Evolutionary conservation across 2,888 invertebrate species (phyloP), one percentile per base, ranked within the genome.

Genomic region (Saturnia japonica): DNA sequence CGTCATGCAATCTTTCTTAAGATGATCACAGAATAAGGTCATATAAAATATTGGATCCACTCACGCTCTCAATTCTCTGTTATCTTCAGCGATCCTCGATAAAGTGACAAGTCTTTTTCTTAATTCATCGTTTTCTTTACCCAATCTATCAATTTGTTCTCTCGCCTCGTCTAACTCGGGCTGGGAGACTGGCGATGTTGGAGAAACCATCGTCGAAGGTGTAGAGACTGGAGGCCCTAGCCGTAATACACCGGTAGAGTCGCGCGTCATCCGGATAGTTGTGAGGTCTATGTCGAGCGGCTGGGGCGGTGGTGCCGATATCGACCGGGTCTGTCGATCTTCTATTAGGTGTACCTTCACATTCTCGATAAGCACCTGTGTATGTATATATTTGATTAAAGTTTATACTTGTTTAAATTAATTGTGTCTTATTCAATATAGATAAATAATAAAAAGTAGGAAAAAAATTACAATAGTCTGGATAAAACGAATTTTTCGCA

Each of bases 301-400:
- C 75, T 97, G 95, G 1, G 97, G 96, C 0, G 97, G 97, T 0
- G 97, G 97, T 1, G 97, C 97, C 8, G 97, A 97, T 45, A 93
- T 92, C 75, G 97, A 96, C 70, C 96, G 96, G 1, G 96, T 96
- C 1, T 96, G 97, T 69, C 97, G 95, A 92, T 98, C 98, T 91
- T 98, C 98, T 82, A 96, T 95, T 76, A 98, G 90, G 82, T 96
- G 96, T 14, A 98, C 88, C 71, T 95, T 95, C 68, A 97, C 95
- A 85, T 97, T 97, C 85, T 97, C 96, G 84, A 98, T 88, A 74
- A 95, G 89, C 16, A 97, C 94, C 97, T 97, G 88, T 68, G 62
- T 40, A 68, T 64, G n/a, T n/a, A n/a, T 34, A 34, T 4, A 34
- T 34, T 34, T 34, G 6, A 4, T 34, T 4, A 34, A 34, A 34